Base-by-base conservation (phyloP, 1,140 invertebrate species). In the Diorhabda sublineata region DNA sequence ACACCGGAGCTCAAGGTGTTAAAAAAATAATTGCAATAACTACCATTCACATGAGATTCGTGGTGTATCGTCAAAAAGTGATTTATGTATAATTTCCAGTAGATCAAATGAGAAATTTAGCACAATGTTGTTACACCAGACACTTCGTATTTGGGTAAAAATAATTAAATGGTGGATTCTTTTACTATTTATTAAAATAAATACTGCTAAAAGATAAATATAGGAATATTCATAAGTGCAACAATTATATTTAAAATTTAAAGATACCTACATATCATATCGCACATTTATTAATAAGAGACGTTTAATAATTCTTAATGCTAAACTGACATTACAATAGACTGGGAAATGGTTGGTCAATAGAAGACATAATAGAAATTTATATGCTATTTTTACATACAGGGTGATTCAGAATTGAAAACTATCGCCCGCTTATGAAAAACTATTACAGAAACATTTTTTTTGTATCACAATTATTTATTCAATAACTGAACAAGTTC, bases 111-210 rank as follows among this genome's bases (percentile, higher is more conserved):
- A 26, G 26, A 26, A 26, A 26, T 26, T 26, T 26, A 26, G 26
- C 1, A 26, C 26, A 26, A 26, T 26, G 26, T 26, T 26, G 26
- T 26, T 26, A 26, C 26, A 26, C 26, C 26, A 26, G 26, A 26
- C 47, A 8, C 3, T 52, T 52, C n/a, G n/a, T 52, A 60, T 6
- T 11, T 26, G 26, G 58, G 58, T 56, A 60, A 26, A 60, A 60
- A 60, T 60, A 60, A 60, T 7, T 60, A 42, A 60, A 60, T 60
- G 58, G n/a, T 60, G 11, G 42, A 26, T 64, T 64, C 45, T 64
- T 64, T 64, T 64, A 64, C 63, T 64, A 64, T 64, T 64, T 64
- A 64, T 64, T 64, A 64, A 64, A 64, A 64, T 64, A 64, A 64
- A 64, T 64, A 64, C 63, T 64, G 63, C 63, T 64, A 64, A 64